phyloP scores from a whole-genome alignment of 1,140 invertebrate species.

The Drosophila pruinosa region DNA sequence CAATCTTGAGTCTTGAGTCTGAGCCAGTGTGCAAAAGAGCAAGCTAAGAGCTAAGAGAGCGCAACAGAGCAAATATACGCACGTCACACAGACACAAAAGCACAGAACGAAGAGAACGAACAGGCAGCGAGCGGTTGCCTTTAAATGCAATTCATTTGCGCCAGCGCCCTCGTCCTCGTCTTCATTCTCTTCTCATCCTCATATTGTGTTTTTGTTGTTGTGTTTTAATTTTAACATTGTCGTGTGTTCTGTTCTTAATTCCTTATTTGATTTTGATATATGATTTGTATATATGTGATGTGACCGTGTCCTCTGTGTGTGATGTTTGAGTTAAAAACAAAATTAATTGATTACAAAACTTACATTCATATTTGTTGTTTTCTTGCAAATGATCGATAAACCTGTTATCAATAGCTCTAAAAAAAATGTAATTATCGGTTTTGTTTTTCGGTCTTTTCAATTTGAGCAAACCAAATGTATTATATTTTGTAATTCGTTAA shows the following conservation, averaged over 20 bases:
- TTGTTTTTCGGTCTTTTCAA: too few species aligned
- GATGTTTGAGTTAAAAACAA: background rate
- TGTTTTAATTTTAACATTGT: slow-evolving; percentile 21
- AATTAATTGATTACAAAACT: background rate
- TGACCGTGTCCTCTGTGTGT: background rate
- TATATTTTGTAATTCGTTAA: background rate
- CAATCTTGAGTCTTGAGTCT: too few species aligned
- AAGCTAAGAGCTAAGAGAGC: background rate
- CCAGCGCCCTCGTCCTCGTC: background rate
- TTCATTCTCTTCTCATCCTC: background rate
- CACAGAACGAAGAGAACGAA: background rate
- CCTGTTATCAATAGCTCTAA: background rate
- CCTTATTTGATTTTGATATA: background rate
- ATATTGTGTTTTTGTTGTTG: slow-evolving; percentile 11
- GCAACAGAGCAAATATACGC: background rate
- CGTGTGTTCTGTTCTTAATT: background rate
- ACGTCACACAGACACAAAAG: slow-evolving; percentile 19
- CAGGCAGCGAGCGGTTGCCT: background rate
- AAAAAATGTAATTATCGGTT: too few species aligned
- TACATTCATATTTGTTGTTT: background rate
- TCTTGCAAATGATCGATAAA: background rate
- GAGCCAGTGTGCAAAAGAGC: too few species aligned
- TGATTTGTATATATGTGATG: background rate
- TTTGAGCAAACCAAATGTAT: too few species aligned
- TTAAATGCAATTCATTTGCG: background rate